A percentile compares a stretch with the other conserved stretches of the same genome.
Evolutionary conservation across 1,140 invertebrate genomes (phyloP).

Genomic region (Wiebesia pumilae): DNA sequence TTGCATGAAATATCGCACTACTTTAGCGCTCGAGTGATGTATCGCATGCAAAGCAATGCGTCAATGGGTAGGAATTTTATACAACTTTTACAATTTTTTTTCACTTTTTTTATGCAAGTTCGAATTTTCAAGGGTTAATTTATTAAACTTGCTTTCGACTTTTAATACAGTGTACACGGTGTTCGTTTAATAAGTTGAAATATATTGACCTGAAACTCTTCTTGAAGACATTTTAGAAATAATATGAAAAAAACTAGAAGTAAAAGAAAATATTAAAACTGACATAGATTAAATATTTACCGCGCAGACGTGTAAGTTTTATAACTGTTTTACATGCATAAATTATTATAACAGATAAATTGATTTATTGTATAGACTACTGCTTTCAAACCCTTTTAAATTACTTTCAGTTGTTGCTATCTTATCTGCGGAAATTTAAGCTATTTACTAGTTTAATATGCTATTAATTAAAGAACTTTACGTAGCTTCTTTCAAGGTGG

Average conservation of each 20-base stretch:
- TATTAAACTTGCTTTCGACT: background rate
- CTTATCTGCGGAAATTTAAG: constrained; percentile 18
- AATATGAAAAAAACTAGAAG: background rate
- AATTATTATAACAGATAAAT: background rate
- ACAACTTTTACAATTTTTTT: background rate
- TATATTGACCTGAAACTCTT: background rate
- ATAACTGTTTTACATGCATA: background rate
- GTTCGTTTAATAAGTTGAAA: background rate
- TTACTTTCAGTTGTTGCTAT: background rate
- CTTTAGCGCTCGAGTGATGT: background rate
- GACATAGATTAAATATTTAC: background rate
- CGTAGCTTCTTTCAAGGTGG: background rate
- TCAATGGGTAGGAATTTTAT: background rate
- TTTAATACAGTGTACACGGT: background rate
- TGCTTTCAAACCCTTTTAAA: background rate
- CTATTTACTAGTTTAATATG: constrained; percentile 30
- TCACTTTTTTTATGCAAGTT: background rate
- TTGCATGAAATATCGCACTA: constrained; percentile 5
- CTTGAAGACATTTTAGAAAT: background rate
- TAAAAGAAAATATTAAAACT: background rate
- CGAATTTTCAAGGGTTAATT: background rate
- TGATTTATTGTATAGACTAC: background rate
- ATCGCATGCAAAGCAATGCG: background rate
- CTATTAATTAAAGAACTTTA: constrained; percentile 34
- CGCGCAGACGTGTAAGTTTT: background rate